A percentile compares a stretch with the other conserved stretches of the same genome.
phyloP scores from a whole-genome alignment of 2,113 vertebrate genomes.

The Tonatia bakeri region DNA sequence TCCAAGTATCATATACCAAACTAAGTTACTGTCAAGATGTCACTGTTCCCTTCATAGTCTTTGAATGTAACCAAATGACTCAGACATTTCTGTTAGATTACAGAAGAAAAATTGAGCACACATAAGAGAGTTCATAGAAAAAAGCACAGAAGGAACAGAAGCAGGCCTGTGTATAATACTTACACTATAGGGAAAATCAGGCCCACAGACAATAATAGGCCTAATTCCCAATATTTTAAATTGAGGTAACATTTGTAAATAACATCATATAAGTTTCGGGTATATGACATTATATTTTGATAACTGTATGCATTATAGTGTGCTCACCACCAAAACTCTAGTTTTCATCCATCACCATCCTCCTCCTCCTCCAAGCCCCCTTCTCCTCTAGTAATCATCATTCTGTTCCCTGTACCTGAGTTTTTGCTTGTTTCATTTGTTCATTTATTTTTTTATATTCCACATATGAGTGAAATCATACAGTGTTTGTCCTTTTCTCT shows the following conservation, averaged over 20 bases:
- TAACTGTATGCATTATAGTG: neutral
- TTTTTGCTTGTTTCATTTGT: neutral
- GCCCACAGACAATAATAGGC: neutral
- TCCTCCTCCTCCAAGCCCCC: neutral
- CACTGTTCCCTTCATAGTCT: conserved; percentile 4
- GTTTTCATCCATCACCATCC: neutral
- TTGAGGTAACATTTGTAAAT: neutral
- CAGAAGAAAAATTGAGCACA: neutral
- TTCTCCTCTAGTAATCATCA: neutral
- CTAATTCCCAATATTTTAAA: neutral
- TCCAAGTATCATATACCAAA: neutral
- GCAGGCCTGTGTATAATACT: neutral
- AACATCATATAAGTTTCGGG: neutral
- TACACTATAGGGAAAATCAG: neutral
- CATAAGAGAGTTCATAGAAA: neutral
- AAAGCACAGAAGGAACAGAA: neutral
- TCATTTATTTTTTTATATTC: neutral
- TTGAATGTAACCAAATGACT: conserved; percentile 14
- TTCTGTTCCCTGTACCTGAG: neutral
- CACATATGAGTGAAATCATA: neutral
- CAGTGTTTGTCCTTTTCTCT: neutral
- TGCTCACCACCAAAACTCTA: neutral
- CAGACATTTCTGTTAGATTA: neutral
- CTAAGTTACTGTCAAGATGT: neutral
- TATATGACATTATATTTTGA: neutral